These are phyloP conservation scores for Lottia scabra DNA, from an alignment of 2,888 invertebrate genomes.

Conservation along the genomic window DNA sequence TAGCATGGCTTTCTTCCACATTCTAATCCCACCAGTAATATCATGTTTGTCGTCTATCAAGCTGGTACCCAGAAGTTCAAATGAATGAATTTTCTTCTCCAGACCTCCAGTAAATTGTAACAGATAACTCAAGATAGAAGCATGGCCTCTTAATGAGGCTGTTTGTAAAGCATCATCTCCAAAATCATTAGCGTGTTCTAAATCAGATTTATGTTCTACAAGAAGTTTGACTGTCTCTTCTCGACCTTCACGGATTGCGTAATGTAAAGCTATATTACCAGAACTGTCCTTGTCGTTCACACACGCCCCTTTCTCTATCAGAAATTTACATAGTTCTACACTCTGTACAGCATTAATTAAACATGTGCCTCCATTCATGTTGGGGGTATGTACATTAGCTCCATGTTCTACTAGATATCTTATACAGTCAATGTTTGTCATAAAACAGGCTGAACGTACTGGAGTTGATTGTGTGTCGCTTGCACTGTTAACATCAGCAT, in stretches of 20 bases:
- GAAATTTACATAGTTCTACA: constrained; percentile 81
- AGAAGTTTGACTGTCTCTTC: constrained; percentile 86
- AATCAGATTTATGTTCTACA: constrained; percentile 82
- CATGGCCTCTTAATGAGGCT: constrained; percentile 81
- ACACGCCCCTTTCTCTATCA: constrained; percentile 83
- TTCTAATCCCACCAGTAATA: constrained; percentile 62
- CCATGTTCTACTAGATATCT: constrained; percentile 64
- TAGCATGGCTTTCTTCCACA: constrained; percentile 83
- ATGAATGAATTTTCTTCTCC: constrained; percentile 84
- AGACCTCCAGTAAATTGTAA: constrained; percentile 67
- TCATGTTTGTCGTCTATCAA: constrained; percentile 90
- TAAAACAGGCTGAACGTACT: constrained; percentile 91
- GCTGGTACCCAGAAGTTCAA: constrained; percentile 89
- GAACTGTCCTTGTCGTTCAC: constrained; percentile 91
- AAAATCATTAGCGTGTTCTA: constrained; percentile 79
- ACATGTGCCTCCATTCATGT: constrained; percentile 93
- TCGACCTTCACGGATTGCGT: constrained; percentile 81
- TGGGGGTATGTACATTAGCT: constrained; percentile 79
- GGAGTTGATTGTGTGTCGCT: constrained; percentile 88
- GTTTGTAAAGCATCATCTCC: constrained; percentile 91
- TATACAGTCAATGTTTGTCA: constrained; percentile 72
- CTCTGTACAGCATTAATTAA: constrained; percentile 93
- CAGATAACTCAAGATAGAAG: constrained; percentile 74
- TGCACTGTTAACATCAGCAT: constrained; percentile 87
- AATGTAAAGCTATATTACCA: constrained; percentile 91